phyloP scores from a whole-genome alignment of 2,888 invertebrate species.

The Cylloceria caligata region DNA sequence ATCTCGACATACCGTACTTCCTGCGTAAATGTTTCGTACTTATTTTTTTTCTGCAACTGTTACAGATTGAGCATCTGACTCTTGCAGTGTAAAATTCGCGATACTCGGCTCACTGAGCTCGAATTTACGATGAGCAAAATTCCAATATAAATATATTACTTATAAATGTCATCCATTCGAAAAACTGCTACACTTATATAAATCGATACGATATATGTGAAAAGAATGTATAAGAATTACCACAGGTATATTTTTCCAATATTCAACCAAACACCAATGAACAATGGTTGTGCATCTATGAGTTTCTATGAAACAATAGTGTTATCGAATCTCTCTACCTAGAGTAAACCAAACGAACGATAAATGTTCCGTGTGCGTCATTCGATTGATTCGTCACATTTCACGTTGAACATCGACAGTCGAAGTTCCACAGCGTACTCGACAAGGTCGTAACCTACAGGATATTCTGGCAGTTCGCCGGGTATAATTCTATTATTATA shows the following conservation, averaged over 20 bases:
- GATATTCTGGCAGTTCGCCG: constrained; percentile 48
- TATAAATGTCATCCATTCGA: not conserved
- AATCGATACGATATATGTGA: constrained; percentile 2
- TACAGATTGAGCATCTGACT: not conserved
- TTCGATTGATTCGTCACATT: constrained; percentile 69
- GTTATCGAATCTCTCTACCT: constrained; percentile 57
- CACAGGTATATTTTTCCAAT: constrained; percentile 12
- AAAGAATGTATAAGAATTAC: not conserved
- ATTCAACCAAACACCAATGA: constrained; percentile 61
- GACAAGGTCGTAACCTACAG: constrained; percentile 63
- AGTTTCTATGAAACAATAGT: constrained; percentile 66
- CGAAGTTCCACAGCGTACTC: constrained; percentile 62
- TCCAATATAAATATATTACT: constrained; percentile 11
- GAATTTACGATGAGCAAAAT: constrained; percentile 5
- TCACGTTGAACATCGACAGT: constrained; percentile 71
- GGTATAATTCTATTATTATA: constrained; percentile 44
- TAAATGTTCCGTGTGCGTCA: not conserved
- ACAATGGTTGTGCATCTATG: constrained; percentile 70
- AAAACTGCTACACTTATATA: not conserved
- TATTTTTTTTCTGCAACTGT: constrained; percentile 25
- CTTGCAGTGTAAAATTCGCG: not conserved
- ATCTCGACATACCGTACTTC: constrained; percentile 61
- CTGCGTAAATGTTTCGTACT: constrained; percentile 59
- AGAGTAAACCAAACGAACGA: constrained; percentile 68
- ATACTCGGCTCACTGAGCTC: not conserved